Evolutionary conservation across 1,140 invertebrate genomes (phyloP), one percentile per base, ranked within the genome.

Genomic region (Zaprionus gabonicus): DNA sequence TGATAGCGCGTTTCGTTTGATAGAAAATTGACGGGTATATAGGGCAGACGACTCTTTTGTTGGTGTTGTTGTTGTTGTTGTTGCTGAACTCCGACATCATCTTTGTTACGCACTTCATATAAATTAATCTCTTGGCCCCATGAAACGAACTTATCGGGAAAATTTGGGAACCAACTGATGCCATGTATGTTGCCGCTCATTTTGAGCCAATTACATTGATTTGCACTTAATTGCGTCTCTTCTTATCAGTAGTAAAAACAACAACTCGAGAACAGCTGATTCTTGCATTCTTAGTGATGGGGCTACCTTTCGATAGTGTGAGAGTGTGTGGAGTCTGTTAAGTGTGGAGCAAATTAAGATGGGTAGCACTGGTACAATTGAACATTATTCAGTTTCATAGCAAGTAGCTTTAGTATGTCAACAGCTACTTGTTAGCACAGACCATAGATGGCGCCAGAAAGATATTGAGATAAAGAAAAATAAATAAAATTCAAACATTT

Each of bases 111-210:
- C 60, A 97, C 95, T 94, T 97, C 96, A 85, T 98, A 98, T 28
- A 98, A 94, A 92, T 94, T 95, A 82, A 98, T 96, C 87, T 98
- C 97, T 55, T 96, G 95, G 20, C 96, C 96, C 97, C 97, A 98
- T 36, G 96, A 96, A 62, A 98, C 95, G 88, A 97, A 98, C 87
- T 97, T 96, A 83, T 97, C 95, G 4, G 94, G 94, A 82, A 95
- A 95, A 28, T 95, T 94, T 3, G 97, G 96, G 46, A 96, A 96
- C 97, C 97, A 98, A 81, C 95, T 94, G 13, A 97, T 95, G 81
- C 97, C 97, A 62, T 96, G 93, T 92, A 95, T 95, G 63, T 81
- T 92, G 49, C 85, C 88, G 74, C 85, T 92, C 91, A 92, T 92
- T 46, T 53, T 71, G 58, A 70, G 64, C 44, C 5, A 53, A 49